Evolutionary conservation across 92 coral and sea anemone species (phyloP), one percentile per base, ranked within the genome.

Genomic region (Umimayanthus kanabou): DNA sequence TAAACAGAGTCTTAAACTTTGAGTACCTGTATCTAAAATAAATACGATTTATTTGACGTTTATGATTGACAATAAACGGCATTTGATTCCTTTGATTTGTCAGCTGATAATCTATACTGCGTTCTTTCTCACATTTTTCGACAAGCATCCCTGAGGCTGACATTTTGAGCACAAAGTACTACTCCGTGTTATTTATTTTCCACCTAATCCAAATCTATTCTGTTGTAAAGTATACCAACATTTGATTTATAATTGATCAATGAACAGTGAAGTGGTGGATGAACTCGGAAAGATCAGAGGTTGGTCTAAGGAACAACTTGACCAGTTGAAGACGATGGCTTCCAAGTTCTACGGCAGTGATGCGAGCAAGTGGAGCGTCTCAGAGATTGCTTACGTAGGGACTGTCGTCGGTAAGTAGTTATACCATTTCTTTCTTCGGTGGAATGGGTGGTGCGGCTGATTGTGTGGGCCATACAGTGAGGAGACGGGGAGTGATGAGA

Each of bases 251-350:
- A 73, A 37, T 33, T 73, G 77, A 73, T 73, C 9, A 39, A 42
- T 45, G 33, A 77, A 43, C 61, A 77, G 80, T 5, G 80, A 45
- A 33, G 61, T 26, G 29, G 50, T 47, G 50, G 80, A 47, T 11
- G 25, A 28, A 30, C 80, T 77, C 2, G 80, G 80, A 14, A 43
- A 77, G 6, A 45, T 25, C 80, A 22, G 25, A 9, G 80, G 80
- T 43, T 77, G 80, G 80, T 77, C 80, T 77, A 29, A 77, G 23
- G 80, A 1, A 77, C 80, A 77, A 28, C 80, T 77, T 58, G 61
- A 77, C 5, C 15, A 77, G 80, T 45, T 77, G 61, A 77, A 77
- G 80, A 45, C 43, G 80, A 77, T 23, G 80, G 80, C 80, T n/a
- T 40, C 50, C 25, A 43, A 77, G 57, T 20, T 20, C 33, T 77